Evolutionary conservation across 2,113 vertebrate genomes (phyloP).

Genomic region (Gobio gobio): DNA sequence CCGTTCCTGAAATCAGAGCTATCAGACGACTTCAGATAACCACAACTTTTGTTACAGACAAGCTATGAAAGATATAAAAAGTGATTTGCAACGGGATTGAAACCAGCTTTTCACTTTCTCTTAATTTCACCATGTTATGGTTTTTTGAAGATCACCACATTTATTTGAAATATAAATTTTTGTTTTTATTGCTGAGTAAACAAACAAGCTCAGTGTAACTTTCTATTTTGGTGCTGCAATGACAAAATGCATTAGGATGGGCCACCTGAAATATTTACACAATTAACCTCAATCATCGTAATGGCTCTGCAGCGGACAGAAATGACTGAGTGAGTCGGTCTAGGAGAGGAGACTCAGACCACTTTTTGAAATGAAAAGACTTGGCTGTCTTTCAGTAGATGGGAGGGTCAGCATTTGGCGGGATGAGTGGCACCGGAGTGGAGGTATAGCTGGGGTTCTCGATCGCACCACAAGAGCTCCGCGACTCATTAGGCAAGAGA

Average conservation of each 20-base stretch:
- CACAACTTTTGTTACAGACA: too few species aligned
- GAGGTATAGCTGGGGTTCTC: constrained; percentile 40
- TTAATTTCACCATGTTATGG: too few species aligned
- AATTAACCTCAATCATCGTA: constrained; percentile 57
- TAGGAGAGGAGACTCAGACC: constrained; percentile 37
- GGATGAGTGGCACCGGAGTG: neutral
- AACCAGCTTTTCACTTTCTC: too few species aligned
- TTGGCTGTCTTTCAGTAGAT: constrained; percentile 52
- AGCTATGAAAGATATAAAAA: too few species aligned
- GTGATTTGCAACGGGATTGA: too few species aligned
- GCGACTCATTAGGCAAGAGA: constrained; percentile 54
- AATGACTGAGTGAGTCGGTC: constrained; percentile 19
- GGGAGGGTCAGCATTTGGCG: neutral
- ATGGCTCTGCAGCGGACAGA: constrained; percentile 47
- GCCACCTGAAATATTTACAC: constrained; percentile 46
- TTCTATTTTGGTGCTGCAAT: neutral
- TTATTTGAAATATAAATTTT: neutral
- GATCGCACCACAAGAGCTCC: constrained; percentile 41
- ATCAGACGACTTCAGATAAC: too few species aligned
- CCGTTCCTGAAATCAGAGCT: too few species aligned
- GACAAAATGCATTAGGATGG: neutral
- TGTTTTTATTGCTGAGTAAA: neutral
- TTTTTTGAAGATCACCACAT: neutral
- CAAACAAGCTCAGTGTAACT: neutral
- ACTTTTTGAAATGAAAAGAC: constrained; percentile 56